Conservation (phyloP, 2,888 invertebrate genomes). For the Neoitamus cyanurus region DNA sequence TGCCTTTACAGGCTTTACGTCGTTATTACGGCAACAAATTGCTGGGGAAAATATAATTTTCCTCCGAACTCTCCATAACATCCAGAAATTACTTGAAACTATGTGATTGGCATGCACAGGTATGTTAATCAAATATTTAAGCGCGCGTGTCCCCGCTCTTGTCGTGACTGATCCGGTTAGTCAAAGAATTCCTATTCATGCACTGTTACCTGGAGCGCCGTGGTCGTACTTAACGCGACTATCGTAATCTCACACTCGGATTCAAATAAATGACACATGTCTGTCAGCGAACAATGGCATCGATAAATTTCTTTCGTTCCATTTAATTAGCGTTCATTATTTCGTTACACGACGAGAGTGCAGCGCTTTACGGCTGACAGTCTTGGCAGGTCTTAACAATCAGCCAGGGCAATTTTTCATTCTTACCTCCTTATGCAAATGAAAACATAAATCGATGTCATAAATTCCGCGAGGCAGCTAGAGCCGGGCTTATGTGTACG, state of each 20-base stretch:
- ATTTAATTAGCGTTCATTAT: slow-evolving; percentile 49
- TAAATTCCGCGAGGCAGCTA: slow-evolving; percentile 39
- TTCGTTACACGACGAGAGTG: slow-evolving; percentile 41
- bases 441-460: slow-evolving; percentile 49
- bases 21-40: neutral
- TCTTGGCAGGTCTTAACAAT: slow-evolving; percentile 47
- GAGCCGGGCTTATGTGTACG: slow-evolving; percentile 19
- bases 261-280: slow-evolving; percentile 42
- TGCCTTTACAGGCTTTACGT: neutral
- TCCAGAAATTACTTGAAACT: neutral
- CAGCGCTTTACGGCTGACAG: slow-evolving; percentile 34
- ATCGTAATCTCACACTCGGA: slow-evolving; percentile 13
- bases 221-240: neutral
- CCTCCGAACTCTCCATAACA: neutral
- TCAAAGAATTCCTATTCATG: neutral
- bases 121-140: neutral
- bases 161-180: neutral
- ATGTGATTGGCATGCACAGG: neutral
- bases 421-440: slow-evolving; percentile 48
- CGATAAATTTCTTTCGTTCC: slow-evolving; percentile 49
- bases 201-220: neutral
- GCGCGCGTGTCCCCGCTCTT: neutral
- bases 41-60: neutral
- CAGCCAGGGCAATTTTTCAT: slow-evolving; percentile 46
- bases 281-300: slow-evolving; percentile 35